A percentile compares a stretch with the other conserved stretches of the same genome.
phyloP scores from a whole-genome alignment of 1,140 invertebrate genomes.

The Coenobita brevimanus region DNA sequence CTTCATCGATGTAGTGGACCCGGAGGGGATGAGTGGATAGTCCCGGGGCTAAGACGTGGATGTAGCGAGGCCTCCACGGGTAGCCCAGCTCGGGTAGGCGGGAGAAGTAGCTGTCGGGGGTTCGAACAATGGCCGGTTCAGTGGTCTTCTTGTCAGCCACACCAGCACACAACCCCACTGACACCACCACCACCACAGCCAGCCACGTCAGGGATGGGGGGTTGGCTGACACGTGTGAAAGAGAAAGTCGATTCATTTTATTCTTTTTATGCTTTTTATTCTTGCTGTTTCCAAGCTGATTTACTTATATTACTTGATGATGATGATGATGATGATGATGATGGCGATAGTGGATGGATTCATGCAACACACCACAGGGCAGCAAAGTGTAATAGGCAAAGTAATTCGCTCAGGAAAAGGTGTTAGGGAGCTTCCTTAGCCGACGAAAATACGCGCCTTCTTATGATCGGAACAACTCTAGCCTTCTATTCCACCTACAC shows the following conservation, averaged over 20 bases:
- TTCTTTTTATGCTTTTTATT: no score
- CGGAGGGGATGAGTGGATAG: background rate
- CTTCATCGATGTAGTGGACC: constrained; percentile 53
- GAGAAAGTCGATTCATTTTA: no score
- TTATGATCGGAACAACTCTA: no score
- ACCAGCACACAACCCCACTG: background rate
- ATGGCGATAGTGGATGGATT: no score
- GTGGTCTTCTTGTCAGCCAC: background rate
- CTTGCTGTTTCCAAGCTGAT: background rate
- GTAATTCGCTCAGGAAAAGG: no score
- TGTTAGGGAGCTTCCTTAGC: no score
- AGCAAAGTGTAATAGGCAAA: background rate
- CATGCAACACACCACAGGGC: no score
- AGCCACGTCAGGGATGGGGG: background rate
- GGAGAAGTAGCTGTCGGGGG: constrained; percentile 20
- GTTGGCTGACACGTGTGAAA: no score
- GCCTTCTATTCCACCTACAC: no score
- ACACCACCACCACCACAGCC: background rate
- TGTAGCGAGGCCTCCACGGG: constrained; percentile 40
- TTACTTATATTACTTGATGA: background rate
- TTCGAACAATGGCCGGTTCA: constrained; percentile 24
- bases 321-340: background rate
- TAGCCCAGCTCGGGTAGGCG: constrained; percentile 29
- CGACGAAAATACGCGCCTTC: no score
- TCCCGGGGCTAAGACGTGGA: background rate